Evolutionary conservation across 2,797 vertebrate species (phyloP).

Genomic region (Benthosema pterotum): DNA sequence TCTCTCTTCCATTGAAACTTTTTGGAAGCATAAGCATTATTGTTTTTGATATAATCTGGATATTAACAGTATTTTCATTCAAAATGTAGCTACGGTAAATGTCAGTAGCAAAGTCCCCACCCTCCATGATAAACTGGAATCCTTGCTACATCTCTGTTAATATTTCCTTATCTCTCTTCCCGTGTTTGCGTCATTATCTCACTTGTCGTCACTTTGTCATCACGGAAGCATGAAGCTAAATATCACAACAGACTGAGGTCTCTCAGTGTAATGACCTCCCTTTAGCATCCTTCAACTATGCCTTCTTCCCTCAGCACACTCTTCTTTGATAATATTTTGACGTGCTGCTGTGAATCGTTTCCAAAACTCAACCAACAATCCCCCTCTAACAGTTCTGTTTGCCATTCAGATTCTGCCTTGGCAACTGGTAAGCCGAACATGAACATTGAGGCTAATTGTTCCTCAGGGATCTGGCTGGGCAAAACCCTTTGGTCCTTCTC

Average conservation of each 20-base stretch:
- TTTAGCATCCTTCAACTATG: too few species aligned
- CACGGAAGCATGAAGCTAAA: conserved; percentile 47
- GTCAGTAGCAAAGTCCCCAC: neutral
- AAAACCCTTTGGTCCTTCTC: conserved; percentile 33
- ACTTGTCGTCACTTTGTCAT: conserved; percentile 17
- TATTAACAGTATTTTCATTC: conserved; percentile 10
- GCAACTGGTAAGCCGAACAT: conserved; percentile 50
- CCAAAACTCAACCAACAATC: conserved; percentile 1
- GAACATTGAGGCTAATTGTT: conserved; percentile 64
- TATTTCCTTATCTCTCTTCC: conserved; percentile 9
- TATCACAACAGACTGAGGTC: conserved; percentile 59
- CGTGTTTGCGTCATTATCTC: conserved; percentile 24
- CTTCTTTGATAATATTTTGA: too few species aligned
- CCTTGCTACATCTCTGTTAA: conserved; percentile 3
- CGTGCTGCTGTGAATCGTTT: conserved; percentile 5
- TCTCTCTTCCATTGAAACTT: conserved; percentile 10
- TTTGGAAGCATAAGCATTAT: neutral
- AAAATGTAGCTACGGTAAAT: conserved; percentile 8
- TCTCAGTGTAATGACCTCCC: conserved; percentile 27
- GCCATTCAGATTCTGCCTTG: conserved; percentile 36
- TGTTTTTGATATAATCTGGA: neutral
- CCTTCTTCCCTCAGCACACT: too few species aligned
- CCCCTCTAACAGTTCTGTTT: conserved; percentile 9
- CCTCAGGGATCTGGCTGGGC: conserved; percentile 44
- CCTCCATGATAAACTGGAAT: conserved; percentile 5